Base-by-base conservation (phyloP, 2,113 vertebrate genomes). In the Hoplias malabaricus region DNA sequence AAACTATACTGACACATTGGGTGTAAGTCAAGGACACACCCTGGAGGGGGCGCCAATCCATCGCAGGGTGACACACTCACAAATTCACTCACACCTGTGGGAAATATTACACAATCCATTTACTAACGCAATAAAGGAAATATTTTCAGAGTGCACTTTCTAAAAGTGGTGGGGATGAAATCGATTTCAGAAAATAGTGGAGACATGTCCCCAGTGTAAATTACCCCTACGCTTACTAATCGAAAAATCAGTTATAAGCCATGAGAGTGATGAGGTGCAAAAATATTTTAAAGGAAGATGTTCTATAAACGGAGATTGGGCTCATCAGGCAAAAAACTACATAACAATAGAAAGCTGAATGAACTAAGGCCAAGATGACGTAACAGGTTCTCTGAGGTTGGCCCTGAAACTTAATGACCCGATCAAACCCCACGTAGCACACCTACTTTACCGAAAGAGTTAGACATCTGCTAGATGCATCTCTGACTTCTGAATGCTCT, bases 401-500 rank as follows among this genome's bases (percentile, higher is more conserved):
- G 46, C 31, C 50, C 73, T n/a, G 5, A 21, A 80, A 54, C n/a
- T 59, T 56, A 31, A 65, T 40, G 73, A 83, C 70, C 75, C 53
- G 33, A 73, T 61, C 14, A 23, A 53, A 57, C 63, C 46, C 46
- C 54, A 33, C 42, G 34, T 23, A 62, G n/a, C 68, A 70, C 9
- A 72, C 61, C 70, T 69, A 67, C 75, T 82, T 62, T 11, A 21
- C 46, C 57, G 29, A 66, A 74, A 71, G 56, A 21, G 9, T 48
- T n/a, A 38, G 65, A 78, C 89, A 88, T 89, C 86, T 90, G 88
- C 31, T 85, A 46, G 34, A 84, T 84, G 43, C 78, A 69, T 75
- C 73, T 21, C 8, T 84, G 59, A 56, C 61, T 80, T 62, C 84
- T 71, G n/a, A n/a, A n/a, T 62, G 46, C 54, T 46, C 21, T 25